Conservation (phyloP, 2,888 invertebrate species). For the Boloria selene region DNA sequence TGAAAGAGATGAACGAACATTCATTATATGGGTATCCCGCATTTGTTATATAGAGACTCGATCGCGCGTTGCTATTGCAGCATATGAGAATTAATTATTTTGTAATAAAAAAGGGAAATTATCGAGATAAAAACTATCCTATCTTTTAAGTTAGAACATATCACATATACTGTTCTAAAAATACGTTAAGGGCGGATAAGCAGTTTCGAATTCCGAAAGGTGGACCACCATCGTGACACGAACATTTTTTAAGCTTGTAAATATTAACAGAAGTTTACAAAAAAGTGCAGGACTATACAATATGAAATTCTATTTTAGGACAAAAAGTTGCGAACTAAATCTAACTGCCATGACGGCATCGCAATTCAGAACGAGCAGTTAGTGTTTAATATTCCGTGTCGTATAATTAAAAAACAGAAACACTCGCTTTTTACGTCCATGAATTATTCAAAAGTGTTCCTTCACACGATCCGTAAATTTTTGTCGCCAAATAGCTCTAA, state of each 20-base stretch:
- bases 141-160: no score
- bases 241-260: not conserved
- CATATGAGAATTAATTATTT: no score
- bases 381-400: slow-evolving; percentile 75
- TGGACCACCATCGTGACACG: no score
- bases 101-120: no score
- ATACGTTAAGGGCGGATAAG: no score
- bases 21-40: no score
- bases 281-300: not conserved
- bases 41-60: no score
- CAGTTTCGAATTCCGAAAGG: no score
- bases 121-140: no score
- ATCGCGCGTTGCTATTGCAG: no score
- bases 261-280: not conserved
- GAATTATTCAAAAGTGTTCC: slow-evolving; percentile 79
- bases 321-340: slow-evolving; percentile 14
- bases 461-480: slow-evolving; percentile 77
- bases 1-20: no score
- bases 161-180: no score
- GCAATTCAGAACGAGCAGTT: slow-evolving; percentile 61
- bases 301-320: not conserved
- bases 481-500: slow-evolving; percentile 69
- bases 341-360: slow-evolving; percentile 53
- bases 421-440: slow-evolving; percentile 78
- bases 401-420: slow-evolving; percentile 80